Evolutionary conservation across 2,888 invertebrate genomes (phyloP), one percentile per base, ranked within the genome.

Genomic region (Xanthorhoe spadicearia): DNA sequence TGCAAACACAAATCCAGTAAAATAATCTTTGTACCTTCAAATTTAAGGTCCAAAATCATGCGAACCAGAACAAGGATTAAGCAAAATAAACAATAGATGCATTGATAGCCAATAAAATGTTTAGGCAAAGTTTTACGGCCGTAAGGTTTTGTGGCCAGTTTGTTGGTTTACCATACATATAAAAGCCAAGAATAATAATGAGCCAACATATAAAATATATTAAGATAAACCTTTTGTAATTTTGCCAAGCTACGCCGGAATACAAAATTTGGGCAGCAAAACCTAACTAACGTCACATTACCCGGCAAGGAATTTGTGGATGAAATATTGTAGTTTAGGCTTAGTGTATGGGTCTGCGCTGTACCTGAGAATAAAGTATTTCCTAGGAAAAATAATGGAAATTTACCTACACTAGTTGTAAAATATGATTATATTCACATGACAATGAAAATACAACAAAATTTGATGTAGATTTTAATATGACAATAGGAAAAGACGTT

Each of bases 51-150:
- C 57, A 64, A 59, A 78, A 73, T 77, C 48, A 68, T 61, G 72
- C 70, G 60, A 48, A 56, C 52, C 23, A 23, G 10, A 67, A 74
- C 74, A 78, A 75, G 78, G 79, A 83, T 84, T 82, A 83, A 73
- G 76, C 73, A 77, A 82, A 84, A 86, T 83, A 84, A 86, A 84
- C 83, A 85, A 82, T 83, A 83, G 76, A 83, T 81, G 79, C 79
- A 83, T 84, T 82, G 84, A 85, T 85, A 76, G 79, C 72, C 79
- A 77, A 81, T 87, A 87, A 87, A 86, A 84, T 78, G 81, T 83
- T 81, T 79, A 78, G 76, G 77, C 65, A 77, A 73, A 76, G 77
- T 79, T 86, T 86, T 86, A 84, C 81, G 74, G 68, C 61, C 73
- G 74, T 73, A 76, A 77, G 68, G 74, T 80, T 79, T 81, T 78